Base-by-base conservation (phyloP, 2,113 vertebrate genomes). In the Siniperca chuatsi region DNA sequence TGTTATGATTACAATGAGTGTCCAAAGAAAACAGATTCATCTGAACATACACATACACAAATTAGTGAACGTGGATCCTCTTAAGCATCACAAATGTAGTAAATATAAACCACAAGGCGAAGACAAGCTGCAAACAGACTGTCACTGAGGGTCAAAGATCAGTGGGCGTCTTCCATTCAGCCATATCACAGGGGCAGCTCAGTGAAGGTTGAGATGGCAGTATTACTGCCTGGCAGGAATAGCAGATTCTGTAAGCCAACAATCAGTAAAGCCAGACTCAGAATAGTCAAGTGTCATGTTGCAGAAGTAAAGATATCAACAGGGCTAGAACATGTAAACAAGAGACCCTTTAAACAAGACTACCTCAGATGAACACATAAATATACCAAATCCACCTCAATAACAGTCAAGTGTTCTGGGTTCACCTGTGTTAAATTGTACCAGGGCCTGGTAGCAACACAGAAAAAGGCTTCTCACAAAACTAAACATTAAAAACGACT, bases 211-310 rank as follows among this genome's bases (percentile, higher is more conserved):
- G 74, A 46, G 52, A 73, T 54, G 69, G 48, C 57, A 29, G 55
- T 65, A 71, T 92, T 68, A 86, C 72, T 76, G 61, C 62, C 65
- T 54, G 69, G 88, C 87, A 86, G 82, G 70, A 89, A 86, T 65
- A 89, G 83, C 77, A 46, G 2, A 67, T 69, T 82, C 68, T 75
- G 68, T 79, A 85, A 44, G 82, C 79, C 91, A 84, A 85, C 74
- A 90, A 84, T 86, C 81, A 81, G 80, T 88, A 83, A 80, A 83
- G 89, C 89, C 89, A 88, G 42, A 85, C 92, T 92, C 81, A 88
- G 86, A 95, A 95, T 95, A 96, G 94, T 94, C 78, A 67, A 75
- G 91, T 70, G 33, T 95, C 88, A 78, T 84, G 81, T 95, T 95
- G 71, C 92, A 87, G 86, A 57, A 84, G 55, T 83, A 92, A 90